These are phyloP conservation scores for Armadillidium nasatum DNA, from an alignment of 1,140 invertebrate genomes.

Conservation along the genomic window DNA sequence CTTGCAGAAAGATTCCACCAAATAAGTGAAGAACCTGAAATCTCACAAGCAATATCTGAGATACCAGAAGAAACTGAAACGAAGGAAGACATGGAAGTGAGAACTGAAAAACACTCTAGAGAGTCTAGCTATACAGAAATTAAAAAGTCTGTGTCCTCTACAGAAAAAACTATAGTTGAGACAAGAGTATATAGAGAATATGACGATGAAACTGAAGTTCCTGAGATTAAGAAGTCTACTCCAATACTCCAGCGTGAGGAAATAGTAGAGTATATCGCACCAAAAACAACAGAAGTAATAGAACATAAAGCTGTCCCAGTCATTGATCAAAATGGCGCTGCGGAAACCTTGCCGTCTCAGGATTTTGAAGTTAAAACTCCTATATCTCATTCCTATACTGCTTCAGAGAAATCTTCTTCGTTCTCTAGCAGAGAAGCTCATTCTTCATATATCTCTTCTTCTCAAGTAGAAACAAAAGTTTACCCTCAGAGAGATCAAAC, in stretches of 20 bases:
- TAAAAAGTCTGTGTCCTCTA: constrained; percentile 32
- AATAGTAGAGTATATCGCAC: constrained; percentile 30
- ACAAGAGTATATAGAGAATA: constrained; percentile 31
- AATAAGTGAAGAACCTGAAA: constrained; percentile 9
- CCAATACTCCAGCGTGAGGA: constrained; percentile 8
- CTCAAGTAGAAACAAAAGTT: constrained; percentile 7
- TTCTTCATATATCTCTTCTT: background rate
- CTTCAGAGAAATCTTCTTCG: background rate
- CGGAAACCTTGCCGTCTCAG: background rate
- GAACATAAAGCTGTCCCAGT: constrained; percentile 21
- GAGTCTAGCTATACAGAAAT: constrained; percentile 32
- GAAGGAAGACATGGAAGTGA: constrained; percentile 21
- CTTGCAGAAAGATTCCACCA: constrained; percentile 9
- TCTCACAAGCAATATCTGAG: constrained; percentile 20
- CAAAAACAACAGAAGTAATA: constrained; percentile 30
- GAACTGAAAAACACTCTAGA: constrained; percentile 25
- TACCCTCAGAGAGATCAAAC: background rate
- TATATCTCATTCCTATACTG: background rate
- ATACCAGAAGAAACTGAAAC: background rate
- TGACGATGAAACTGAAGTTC: background rate
- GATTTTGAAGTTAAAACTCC: background rate
- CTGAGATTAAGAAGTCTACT: background rate
- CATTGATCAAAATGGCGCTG: background rate
- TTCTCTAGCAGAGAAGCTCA: background rate
- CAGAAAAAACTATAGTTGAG: constrained; percentile 30